Percentiles rank a stretch among this genome's conserved stretches.
Evolutionary conservation across 2,113 vertebrate species (phyloP).

Genomic region (Salvelinus fontinalis): DNA sequence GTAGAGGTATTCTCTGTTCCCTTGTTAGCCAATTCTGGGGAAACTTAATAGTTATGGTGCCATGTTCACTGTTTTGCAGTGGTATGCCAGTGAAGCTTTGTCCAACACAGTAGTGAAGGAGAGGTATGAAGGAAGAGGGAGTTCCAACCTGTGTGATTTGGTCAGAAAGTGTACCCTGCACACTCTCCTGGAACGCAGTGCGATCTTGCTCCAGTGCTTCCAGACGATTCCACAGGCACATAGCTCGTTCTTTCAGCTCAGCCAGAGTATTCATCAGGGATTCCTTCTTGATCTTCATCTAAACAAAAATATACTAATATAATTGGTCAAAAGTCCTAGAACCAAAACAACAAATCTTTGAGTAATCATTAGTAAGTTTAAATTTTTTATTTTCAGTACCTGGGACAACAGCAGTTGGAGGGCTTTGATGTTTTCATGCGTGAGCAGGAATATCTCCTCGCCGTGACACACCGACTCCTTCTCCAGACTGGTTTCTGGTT

Average conservation of each 20-base stretch:
- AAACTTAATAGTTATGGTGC: no score
- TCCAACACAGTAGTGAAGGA: neutral
- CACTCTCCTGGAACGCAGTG: conserved; percentile 22
- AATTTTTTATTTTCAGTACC: conserved; percentile 26
- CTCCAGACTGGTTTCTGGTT: conserved; percentile 65
- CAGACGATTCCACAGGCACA: conserved; percentile 50
- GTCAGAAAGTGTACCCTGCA: conserved; percentile 38
- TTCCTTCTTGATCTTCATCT: conserved; percentile 52
- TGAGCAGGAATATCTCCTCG: conserved; percentile 64
- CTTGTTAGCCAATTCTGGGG: no score
- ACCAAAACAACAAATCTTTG: neutral
- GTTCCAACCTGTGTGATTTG: conserved; percentile 48
- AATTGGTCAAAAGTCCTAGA: neutral
- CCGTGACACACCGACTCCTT: conserved; percentile 59
- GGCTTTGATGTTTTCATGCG: conserved; percentile 66
- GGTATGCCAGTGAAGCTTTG: neutral
- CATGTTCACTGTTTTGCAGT: no score
- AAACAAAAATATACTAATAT: conserved; percentile 2
- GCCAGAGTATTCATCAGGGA: conserved; percentile 42
- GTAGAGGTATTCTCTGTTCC: no score
- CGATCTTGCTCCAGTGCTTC: conserved; percentile 40
- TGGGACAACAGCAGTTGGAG: conserved; percentile 59
- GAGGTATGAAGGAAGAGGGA: neutral
- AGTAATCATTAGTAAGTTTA: no score
- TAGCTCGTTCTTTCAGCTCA: conserved; percentile 44